phyloP scores from a whole-genome alignment of 2,888 invertebrate species.

The Aelia acuminata region DNA sequence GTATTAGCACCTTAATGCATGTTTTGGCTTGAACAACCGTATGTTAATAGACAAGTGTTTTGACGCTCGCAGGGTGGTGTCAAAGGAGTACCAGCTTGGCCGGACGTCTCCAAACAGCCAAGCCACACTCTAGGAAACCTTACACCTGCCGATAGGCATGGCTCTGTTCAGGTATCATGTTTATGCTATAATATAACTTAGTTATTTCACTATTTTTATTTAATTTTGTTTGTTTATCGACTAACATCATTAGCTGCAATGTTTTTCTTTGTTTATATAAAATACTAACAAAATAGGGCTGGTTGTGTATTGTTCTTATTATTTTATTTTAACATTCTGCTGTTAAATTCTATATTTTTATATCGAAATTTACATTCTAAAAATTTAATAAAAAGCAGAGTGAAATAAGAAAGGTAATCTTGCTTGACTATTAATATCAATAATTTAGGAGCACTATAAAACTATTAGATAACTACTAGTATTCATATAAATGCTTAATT shows the following conservation, averaged over 20 bases:
- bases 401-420: background rate
- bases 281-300: conserved; percentile 57
- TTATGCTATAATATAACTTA: conserved; percentile 35
- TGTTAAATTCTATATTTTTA: background rate
- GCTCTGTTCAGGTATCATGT: conserved; percentile 88
- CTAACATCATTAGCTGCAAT: conserved; percentile 54
- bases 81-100: conserved; percentile 86
- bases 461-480: too few relatives aligned
- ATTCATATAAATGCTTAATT: too few relatives aligned
- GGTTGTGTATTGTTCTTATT: conserved; percentile 60
- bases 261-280: conserved; percentile 32
- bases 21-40: conserved; percentile 40
- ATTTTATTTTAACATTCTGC: background rate
- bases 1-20: conserved; percentile 34
- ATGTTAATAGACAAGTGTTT: conserved; percentile 58
- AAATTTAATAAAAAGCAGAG: background rate
- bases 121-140: conserved; percentile 85
- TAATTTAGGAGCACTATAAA: too few relatives aligned
- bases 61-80: conserved; percentile 69
- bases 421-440: too few relatives aligned
- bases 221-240: conserved; percentile 38
- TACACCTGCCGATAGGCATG: conserved; percentile 95
- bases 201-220: conserved; percentile 49
- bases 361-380: background rate
- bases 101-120: conserved; percentile 82